phyloP scores from a whole-genome alignment of 1,140 invertebrate species.

The Babylonia areolata region DNA sequence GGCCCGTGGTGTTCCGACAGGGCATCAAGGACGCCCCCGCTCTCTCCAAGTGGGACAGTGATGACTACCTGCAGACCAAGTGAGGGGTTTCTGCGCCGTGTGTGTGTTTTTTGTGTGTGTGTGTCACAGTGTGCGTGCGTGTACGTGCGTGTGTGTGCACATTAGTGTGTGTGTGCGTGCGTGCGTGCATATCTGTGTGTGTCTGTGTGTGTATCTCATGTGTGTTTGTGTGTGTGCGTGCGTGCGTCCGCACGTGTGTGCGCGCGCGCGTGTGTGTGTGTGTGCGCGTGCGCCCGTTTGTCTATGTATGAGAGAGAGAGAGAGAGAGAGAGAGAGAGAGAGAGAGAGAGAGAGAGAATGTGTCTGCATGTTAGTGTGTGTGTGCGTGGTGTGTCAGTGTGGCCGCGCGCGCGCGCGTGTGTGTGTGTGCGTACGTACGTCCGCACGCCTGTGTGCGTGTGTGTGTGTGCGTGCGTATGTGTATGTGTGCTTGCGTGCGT shows the following conservation, averaged over 20 bases:
- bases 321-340: background rate
- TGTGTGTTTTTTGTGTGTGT: too few species aligned
- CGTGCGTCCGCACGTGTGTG: background rate
- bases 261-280: background rate
- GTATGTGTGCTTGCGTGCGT: background rate
- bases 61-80: conserved; percentile 67
- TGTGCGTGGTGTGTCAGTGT: background rate
- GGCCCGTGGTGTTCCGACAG: conserved; percentile 64
- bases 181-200: too few species aligned
- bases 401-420: background rate
- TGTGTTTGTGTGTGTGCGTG: too few species aligned
- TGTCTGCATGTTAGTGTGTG: background rate
- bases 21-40: conserved; percentile 56
- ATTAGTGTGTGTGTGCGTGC: too few species aligned
- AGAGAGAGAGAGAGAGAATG: background rate
- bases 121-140: too few species aligned
- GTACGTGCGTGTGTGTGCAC: too few species aligned
- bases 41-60: conserved; percentile 58
- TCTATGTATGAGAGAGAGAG: background rate
- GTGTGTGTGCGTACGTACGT: background rate
- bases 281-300: too few species aligned
- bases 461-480: background rate
- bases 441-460: background rate
- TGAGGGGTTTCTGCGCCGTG: conserved; percentile 43
- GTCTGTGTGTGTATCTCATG: too few species aligned